Evolutionary conservation across 2,797 vertebrate species (phyloP), one percentile per base, ranked within the genome.

Genomic region (Neoniphon sammara): DNA sequence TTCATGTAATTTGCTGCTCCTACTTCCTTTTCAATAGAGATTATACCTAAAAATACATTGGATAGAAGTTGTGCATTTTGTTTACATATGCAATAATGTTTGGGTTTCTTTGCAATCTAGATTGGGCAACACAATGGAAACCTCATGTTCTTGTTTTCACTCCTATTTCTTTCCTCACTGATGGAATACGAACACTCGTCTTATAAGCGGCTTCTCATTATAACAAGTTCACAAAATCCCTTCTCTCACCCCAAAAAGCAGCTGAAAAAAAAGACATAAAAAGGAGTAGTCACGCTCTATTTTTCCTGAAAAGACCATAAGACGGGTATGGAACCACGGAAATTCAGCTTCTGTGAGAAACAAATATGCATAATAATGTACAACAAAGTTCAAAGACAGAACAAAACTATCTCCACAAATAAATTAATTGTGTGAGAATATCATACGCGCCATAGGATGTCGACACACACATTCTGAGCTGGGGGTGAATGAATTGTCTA

Each of bases 21-120:
- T 70, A 73, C 79, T 85, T 85, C 63, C 86, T 85, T 88, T 90
- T 92, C 81, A 91, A 91, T 77, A 78, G 64, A 93, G 93, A 94
- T 93, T 93, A 92, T 0, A 57, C 72, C 85, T 93, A 92, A 90
- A 93, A 92, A 93, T 91, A 91, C 87, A 74, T 66, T 82, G 84
- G 81, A 84, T 86, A 72, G 73, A 91, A 91, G 87, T 88, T 88
- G 31, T 55, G 80, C 62, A 58, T 88, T 82, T 81, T 85, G 62
- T 75, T 84, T 85, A 86, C 63, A 77, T 83, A 76, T 73, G 83
- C 50, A 25, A 85, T 83, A 83, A 87, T 84, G 75, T 89, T 78
- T 70, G 61, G 30, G 44, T 75, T 77, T 82, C 68, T 71, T 67
- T 80, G 66, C 64, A 56, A 81, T 87, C 80, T 75, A 79, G 84